Conservation (phyloP, 2,797 vertebrate genomes). For the Macropodus opercularis region DNA sequence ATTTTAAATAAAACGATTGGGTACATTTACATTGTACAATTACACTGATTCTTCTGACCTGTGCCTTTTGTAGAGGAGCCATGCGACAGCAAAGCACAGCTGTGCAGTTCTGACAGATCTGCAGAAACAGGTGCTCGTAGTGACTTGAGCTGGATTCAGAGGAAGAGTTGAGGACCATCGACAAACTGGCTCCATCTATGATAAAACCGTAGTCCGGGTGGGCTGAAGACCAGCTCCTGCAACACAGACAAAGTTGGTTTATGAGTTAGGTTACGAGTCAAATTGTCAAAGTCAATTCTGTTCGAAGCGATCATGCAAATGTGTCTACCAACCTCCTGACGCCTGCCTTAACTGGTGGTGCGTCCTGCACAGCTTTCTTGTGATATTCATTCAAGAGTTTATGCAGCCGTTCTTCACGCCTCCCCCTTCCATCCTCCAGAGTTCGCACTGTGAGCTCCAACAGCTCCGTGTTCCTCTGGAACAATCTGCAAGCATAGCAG, state of each 20-base stretch:
- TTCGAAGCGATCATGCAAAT: not conserved
- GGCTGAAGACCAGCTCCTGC: constrained; percentile 87
- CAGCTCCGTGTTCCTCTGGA: constrained; percentile 92
- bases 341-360: constrained; percentile 78
- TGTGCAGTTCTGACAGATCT: constrained; percentile 94
- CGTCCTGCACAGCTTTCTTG: constrained; percentile 89
- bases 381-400: constrained; percentile 92
- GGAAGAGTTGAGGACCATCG: constrained; percentile 90
- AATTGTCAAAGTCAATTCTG: not conserved
- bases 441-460: constrained; percentile 90
- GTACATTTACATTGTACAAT: too few species aligned
- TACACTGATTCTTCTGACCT: constrained; percentile 75
- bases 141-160: constrained; percentile 84
- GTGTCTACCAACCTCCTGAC: constrained; percentile 83
- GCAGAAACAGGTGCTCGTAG: constrained; percentile 92
- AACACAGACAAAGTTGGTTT: constrained; percentile 17
- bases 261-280: not conserved
- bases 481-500: constrained; percentile 94
- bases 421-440: constrained; percentile 81
- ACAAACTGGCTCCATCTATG: constrained; percentile 92
- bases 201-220: constrained; percentile 93
- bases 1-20: too few species aligned
- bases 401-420: constrained; percentile 87
- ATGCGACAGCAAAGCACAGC: constrained; percentile 96
- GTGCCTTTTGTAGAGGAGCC: constrained; percentile 97